phyloP scores from a whole-genome alignment of 2,113 vertebrate genomes.

The Paramormyrops kingsleyae region DNA sequence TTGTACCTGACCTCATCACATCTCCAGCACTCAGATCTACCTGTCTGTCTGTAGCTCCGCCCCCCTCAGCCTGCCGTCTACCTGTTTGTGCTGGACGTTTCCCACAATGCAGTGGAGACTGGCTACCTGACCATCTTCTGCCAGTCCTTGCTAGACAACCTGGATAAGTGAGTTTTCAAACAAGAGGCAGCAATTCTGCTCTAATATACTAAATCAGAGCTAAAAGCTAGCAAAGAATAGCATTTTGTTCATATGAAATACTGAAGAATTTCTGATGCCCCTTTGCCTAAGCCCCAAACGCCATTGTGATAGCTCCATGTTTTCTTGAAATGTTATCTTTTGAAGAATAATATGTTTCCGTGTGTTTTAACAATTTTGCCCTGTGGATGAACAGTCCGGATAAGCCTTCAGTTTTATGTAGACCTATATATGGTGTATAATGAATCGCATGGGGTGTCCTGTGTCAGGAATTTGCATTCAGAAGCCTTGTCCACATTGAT shows the following conservation, averaged over 20 bases:
- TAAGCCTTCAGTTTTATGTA: background rate
- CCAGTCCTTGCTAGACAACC: slow-evolving; percentile 81
- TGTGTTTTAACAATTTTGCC: background rate
- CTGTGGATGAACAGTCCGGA: background rate
- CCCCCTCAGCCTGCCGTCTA: slow-evolving; percentile 94
- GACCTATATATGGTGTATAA: background rate
- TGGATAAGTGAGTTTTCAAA: slow-evolving; percentile 80
- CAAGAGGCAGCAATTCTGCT: background rate
- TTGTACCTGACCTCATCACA: too few relatives aligned
- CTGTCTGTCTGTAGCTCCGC: slow-evolving; percentile 68
- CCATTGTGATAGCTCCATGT: background rate
- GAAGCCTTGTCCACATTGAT: background rate
- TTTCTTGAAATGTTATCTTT: too few relatives aligned
- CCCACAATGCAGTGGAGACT: slow-evolving; percentile 87
- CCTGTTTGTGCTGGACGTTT: slow-evolving; percentile 93
- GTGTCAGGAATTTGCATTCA: background rate
- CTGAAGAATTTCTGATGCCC: background rate
- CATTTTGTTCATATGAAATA: background rate
- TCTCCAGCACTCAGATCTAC: background rate
- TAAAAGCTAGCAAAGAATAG: background rate
- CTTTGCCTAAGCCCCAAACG: background rate
- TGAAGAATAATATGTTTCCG: background rate
- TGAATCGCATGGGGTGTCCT: background rate
- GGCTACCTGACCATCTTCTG: slow-evolving; percentile 89
- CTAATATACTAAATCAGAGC: background rate